Evolutionary conservation across 2,888 invertebrate species (phyloP), one percentile per base, ranked within the genome.

Genomic region (Eristalinus aeneus): DNA sequence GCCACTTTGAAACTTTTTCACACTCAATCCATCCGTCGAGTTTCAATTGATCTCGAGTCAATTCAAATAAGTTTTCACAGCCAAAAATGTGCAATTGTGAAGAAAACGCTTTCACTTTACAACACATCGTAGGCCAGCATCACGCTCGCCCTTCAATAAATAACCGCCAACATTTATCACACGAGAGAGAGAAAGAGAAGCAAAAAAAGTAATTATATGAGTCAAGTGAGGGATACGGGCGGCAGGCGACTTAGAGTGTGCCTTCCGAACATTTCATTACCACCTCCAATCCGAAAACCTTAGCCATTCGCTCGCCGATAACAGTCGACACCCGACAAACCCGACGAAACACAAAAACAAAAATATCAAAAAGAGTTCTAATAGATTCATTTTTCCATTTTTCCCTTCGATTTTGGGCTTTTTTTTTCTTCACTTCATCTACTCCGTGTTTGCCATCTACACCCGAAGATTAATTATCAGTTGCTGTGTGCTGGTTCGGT

Each of bases 381-480:
- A 65, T 56, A 68, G 64, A 83, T 78, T 69, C 63, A 36, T 61
- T 63, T 73, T 67, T 34, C 54, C 11, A 9, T 34, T 64, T 53
- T 20, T 34, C 39, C 39, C n/a, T 39, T 46, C 16, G 27, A 46
- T 46, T 46, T 46, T 56, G 11, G 63, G 63, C 9, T n/a, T 12
- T 36, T 34, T 78, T 46, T 75, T 27, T 22, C 39, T 54, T 63
- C 69, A 20, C 53, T 68, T 58, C 53, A n/a, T 63, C 46, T 8
- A 46, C 46, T 16, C 8, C 46, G 46, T 16, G 16, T n/a, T 56
- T 39, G 31, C 56, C 67, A 68, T 80, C 61, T n/a, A 72, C 54
- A 60, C 72, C 67, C 64, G 20, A 12, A 76, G 76, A 80, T 85
- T 85, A 85, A 72, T 79, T 85, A 80, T 76, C 76, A 80, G 72